These are phyloP conservation scores for Drosophila murphyi DNA, from an alignment of 1,140 invertebrate species.

Conservation along the genomic window DNA sequence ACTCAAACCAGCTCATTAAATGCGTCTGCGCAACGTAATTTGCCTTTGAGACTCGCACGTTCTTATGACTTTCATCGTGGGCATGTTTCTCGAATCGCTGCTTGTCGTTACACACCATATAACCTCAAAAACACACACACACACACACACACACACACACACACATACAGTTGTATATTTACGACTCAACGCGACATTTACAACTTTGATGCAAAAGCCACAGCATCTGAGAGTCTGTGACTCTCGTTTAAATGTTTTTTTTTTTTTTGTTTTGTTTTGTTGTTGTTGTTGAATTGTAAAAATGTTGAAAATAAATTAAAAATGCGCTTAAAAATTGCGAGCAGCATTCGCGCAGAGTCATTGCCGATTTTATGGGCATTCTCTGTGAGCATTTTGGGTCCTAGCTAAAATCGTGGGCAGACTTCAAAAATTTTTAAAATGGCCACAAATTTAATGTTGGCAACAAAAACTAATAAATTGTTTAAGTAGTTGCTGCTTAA, in stretches of 20 bases:
- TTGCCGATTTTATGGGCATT: slow-evolving; percentile 49
- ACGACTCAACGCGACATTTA: slow-evolving; percentile 80
- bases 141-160: slow-evolving; percentile 6
- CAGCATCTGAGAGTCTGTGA: slow-evolving; percentile 38
- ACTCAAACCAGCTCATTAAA: slow-evolving; percentile 66
- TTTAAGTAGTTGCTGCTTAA: slow-evolving; percentile 40
- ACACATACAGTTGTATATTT: slow-evolving; percentile 46
- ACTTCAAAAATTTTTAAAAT: slow-evolving; percentile 16
- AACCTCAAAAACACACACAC: slow-evolving; percentile 28
- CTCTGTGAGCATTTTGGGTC: slow-evolving; percentile 61
- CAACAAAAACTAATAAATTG: slow-evolving; percentile 40
- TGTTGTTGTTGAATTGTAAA: slow-evolving; percentile 59
- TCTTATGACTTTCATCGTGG: slow-evolving; percentile 39
- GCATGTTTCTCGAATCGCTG: slow-evolving; percentile 49
- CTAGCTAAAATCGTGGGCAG: slow-evolving; percentile 60
- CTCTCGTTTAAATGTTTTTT: slow-evolving; percentile 50
- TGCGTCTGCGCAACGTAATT: slow-evolving; percentile 80
- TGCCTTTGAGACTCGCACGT: slow-evolving; percentile 78
- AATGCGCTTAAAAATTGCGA: slow-evolving; percentile 72
- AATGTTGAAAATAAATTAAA: slow-evolving; percentile 82
- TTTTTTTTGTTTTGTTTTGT: background rate
- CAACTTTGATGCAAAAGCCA: slow-evolving; percentile 77
- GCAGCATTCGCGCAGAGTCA: slow-evolving; percentile 35
- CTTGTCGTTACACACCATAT: slow-evolving; percentile 62
- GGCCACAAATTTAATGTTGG: slow-evolving; percentile 31